These are phyloP conservation scores for Megaustenia siamemsis DNA, from an alignment of 2,888 invertebrate species.

Conservation along the genomic window DNA sequence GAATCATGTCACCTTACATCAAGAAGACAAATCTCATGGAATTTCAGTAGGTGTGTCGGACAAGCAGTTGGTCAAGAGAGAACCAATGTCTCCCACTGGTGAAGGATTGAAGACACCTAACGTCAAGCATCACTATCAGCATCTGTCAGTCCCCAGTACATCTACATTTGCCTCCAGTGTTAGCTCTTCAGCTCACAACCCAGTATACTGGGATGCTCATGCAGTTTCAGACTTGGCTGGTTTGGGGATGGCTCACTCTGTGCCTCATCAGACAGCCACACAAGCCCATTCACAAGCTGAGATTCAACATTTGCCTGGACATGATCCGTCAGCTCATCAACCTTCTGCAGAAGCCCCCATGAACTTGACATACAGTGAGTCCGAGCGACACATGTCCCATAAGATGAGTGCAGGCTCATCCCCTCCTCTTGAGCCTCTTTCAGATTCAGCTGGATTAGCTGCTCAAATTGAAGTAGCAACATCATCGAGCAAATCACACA, in stretches of 20 bases:
- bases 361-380: slow-evolving; percentile 53
- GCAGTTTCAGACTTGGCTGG: slow-evolving; percentile 36
- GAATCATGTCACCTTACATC: background rate
- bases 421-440: slow-evolving; percentile 19
- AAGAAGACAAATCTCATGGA: slow-evolving; percentile 32
- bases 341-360: slow-evolving; percentile 51
- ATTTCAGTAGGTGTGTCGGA: slow-evolving; percentile 38
- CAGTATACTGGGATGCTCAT: slow-evolving; percentile 48
- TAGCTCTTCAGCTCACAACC: slow-evolving; percentile 29
- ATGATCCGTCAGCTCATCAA: background rate
- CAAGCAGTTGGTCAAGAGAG: slow-evolving; percentile 47
- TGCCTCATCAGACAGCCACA: slow-evolving; percentile 18
- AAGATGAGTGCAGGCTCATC: background rate
- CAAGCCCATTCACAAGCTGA: slow-evolving; percentile 55
- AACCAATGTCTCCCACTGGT: slow-evolving; percentile 46
- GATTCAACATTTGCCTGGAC: slow-evolving; percentile 44
- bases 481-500: slow-evolving; percentile 35
- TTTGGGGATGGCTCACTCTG: slow-evolving; percentile 27
- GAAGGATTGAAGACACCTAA: background rate
- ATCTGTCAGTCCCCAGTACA: slow-evolving; percentile 19
- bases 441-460: slow-evolving; percentile 49
- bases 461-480: slow-evolving; percentile 49
- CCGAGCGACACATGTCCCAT: slow-evolving; percentile 30
- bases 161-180: slow-evolving; percentile 7
- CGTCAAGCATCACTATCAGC: slow-evolving; percentile 22